These are phyloP conservation scores for Bombus waltoni DNA, from an alignment of 1,140 invertebrate genomes.

Conservation along the genomic window DNA sequence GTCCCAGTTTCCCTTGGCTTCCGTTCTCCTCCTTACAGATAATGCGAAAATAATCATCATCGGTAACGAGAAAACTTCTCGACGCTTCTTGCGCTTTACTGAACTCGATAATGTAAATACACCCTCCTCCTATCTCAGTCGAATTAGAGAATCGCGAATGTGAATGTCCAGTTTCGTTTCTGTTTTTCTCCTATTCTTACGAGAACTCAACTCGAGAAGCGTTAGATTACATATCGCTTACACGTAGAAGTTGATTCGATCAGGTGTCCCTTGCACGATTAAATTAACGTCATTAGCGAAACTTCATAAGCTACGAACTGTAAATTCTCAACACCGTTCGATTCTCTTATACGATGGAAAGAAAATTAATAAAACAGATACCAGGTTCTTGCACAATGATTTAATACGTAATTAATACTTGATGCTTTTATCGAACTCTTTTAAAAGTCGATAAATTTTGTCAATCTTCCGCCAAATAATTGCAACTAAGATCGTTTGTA, in stretches of 20 bases:
- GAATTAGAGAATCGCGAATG: constrained; percentile 1
- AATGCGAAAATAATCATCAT: constrained; percentile 64
- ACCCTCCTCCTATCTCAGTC: neutral
- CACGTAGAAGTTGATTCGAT: neutral
- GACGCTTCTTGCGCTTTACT: constrained; percentile 18
- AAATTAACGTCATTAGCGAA: too few relatives aligned
- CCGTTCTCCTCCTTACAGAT: constrained; percentile 26
- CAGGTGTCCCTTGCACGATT: neutral
- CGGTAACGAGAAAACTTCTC: constrained; percentile 61
- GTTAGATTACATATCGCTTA: too few relatives aligned
- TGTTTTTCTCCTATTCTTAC: neutral
- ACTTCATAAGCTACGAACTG: too few relatives aligned
- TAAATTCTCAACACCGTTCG: too few relatives aligned
- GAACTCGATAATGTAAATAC: constrained; percentile 40
- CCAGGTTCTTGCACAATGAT: too few relatives aligned
- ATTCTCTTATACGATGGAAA: too few relatives aligned
- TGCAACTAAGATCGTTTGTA: too few relatives aligned
- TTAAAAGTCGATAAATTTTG: too few relatives aligned
- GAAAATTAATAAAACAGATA: too few relatives aligned
- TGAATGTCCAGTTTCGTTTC: neutral
- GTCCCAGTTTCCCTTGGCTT: constrained; percentile 17
- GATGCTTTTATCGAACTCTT: too few relatives aligned
- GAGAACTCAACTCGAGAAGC: neutral
- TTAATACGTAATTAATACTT: too few relatives aligned
- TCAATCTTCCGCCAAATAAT: too few relatives aligned